Conservation (phyloP, 2,888 invertebrate genomes). For the Cheilosia vernalis region DNA sequence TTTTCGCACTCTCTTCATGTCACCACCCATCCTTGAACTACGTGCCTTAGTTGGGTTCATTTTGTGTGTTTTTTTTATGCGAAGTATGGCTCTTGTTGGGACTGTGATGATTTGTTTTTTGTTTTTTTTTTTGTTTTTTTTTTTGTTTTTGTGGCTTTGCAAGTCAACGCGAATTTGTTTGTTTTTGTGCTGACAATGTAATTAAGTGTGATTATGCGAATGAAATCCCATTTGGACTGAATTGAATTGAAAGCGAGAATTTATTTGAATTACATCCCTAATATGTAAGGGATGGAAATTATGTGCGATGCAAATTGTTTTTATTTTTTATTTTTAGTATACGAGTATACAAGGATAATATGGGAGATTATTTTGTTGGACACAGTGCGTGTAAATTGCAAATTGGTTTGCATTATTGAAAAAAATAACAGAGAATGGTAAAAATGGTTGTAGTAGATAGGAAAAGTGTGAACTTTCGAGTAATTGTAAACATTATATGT, state of each 20-base stretch:
- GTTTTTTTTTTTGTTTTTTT: neutral
- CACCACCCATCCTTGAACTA: constrained; percentile 9
- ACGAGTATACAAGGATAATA: neutral
- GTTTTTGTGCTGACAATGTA: constrained; percentile 67
- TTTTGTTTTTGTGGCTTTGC: constrained; percentile 27
- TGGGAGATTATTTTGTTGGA: constrained; percentile 1
- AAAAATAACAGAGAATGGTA: neutral
- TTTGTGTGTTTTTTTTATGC: constrained; percentile 44
- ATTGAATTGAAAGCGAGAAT: constrained; percentile 48
- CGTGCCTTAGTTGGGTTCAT: constrained; percentile 46
- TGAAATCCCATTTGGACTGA: constrained; percentile 51
- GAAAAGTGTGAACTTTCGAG: no score
- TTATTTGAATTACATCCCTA: constrained; percentile 38
- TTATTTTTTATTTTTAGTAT: neutral
- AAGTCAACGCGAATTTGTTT: constrained; percentile 58
- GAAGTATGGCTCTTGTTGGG: constrained; percentile 17
- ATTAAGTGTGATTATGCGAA: constrained; percentile 73
- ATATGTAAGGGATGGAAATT: neutral
- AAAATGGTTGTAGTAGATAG: no score
- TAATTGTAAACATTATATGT: no score
- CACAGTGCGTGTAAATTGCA: neutral
- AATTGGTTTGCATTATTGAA: constrained; percentile 18
- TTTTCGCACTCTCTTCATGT: constrained; percentile 22
- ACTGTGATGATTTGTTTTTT: constrained; percentile 46
- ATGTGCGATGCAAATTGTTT: constrained; percentile 15